Conservation (phyloP, 2,888 invertebrate species). For the Meganola albula region DNA sequence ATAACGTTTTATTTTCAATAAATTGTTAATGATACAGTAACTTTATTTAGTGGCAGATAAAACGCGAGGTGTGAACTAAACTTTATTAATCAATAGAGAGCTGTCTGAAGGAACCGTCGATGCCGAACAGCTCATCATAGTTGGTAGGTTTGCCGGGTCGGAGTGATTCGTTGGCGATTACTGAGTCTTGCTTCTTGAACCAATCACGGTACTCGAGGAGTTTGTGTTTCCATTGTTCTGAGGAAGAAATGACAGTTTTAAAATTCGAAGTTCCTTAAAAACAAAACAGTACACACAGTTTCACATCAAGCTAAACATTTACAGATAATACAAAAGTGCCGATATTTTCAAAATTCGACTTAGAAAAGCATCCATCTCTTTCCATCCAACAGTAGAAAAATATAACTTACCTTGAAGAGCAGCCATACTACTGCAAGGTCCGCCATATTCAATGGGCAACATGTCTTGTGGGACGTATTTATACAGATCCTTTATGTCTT, state of each 20-base stretch:
- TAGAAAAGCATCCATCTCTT: too few species aligned
- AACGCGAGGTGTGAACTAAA: constrained; percentile 6
- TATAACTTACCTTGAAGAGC: constrained; percentile 80
- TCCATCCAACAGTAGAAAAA: too few species aligned
- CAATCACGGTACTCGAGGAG: constrained; percentile 85
- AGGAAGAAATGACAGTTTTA: constrained; percentile 23
- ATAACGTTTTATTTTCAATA: too few species aligned
- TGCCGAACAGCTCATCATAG: constrained; percentile 89
- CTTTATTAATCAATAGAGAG: constrained; percentile 84
- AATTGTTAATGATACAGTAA: too few species aligned
- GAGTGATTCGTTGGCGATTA: constrained; percentile 86
- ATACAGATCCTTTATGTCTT: constrained; percentile 84
- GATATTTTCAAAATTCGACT: too few species aligned
- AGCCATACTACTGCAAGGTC: constrained; percentile 82
- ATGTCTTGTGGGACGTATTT: constrained; percentile 87
- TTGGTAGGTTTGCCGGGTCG: constrained; percentile 90
- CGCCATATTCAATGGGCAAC: constrained; percentile 90
- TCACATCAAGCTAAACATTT: too few species aligned
- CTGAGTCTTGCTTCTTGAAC: constrained; percentile 86
- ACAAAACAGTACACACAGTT: too few species aligned
- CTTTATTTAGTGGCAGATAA: too few species aligned
- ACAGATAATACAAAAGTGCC: too few species aligned
- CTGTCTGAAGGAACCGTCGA: constrained; percentile 92
- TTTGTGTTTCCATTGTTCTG: constrained; percentile 87
- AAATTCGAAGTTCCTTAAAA: too few species aligned